A percentile compares a stretch with the other conserved stretches of the same genome.
These are phyloP conservation scores for Neodon shergylaensis DNA, from an alignment of 2,113 vertebrate species.

Conservation along the genomic window DNA sequence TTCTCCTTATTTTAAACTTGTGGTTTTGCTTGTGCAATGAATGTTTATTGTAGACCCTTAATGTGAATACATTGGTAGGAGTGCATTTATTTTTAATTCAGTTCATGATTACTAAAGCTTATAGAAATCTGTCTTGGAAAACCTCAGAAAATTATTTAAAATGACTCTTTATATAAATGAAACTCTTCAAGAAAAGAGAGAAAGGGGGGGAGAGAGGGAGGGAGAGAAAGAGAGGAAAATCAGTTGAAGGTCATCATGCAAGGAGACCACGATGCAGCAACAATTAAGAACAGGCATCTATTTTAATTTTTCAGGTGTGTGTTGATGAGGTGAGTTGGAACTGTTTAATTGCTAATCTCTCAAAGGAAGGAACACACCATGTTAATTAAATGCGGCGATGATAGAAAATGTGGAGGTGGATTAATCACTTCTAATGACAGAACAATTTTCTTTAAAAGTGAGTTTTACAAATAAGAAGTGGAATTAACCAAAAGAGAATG, in stretches of 20 bases:
- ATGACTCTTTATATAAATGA: not conserved
- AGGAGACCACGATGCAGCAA: not conserved
- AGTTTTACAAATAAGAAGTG: conserved; percentile 61
- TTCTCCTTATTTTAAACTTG: not conserved
- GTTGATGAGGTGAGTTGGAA: conserved; percentile 50
- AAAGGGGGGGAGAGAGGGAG: no score
- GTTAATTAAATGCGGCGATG: conserved; percentile 72
- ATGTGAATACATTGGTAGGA: not conserved
- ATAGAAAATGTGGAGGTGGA: conserved; percentile 57
- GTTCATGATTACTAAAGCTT: not conserved
- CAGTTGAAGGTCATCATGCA: conserved; percentile 5
- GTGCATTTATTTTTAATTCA: not conserved
- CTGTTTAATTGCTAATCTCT: conserved; percentile 63
- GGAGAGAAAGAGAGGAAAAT: not conserved
- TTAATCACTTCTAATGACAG: conserved; percentile 61
- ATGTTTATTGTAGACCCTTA: not conserved
- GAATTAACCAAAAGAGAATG: conserved; percentile 54
- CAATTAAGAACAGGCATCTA: conserved; percentile 3
- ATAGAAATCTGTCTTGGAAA: not conserved
- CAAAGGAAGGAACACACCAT: conserved; percentile 50
- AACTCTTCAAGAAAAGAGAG: not conserved
- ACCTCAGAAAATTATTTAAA: not conserved
- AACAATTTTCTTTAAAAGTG: conserved; percentile 66
- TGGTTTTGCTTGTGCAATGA: conserved; percentile 33
- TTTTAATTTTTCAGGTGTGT: conserved; percentile 67